A percentile compares a stretch with the other conserved stretches of the same genome.
phyloP scores from a whole-genome alignment of 2,888 invertebrate species.

The Acanthacorydalis orientalis region DNA sequence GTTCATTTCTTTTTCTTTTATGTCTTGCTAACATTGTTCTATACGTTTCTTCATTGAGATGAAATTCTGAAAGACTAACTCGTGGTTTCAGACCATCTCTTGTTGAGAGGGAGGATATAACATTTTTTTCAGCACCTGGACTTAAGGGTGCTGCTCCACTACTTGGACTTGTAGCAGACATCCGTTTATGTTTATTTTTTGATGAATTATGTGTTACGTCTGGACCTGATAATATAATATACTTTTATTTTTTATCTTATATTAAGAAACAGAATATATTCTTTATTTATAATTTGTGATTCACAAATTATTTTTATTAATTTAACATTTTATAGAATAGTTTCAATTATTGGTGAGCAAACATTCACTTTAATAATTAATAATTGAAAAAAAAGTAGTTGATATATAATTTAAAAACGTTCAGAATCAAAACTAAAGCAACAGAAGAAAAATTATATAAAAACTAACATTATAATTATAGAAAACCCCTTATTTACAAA shows the following conservation, averaged over 20 bases:
- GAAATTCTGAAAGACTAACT: slow-evolving; percentile 25
- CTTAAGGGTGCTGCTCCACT: not conserved
- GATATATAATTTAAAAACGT: too few species aligned
- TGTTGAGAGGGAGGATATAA: slow-evolving; percentile 28
- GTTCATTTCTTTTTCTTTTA: slow-evolving; percentile 49
- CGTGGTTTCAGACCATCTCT: not conserved
- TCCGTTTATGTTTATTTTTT: not conserved
- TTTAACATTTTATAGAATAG: too few species aligned
- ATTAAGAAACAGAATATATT: not conserved
- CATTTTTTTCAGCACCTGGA: slow-evolving; percentile 22
- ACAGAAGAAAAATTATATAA: too few species aligned
- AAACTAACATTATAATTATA: too few species aligned
- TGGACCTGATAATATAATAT: not conserved
- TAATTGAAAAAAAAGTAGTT: too few species aligned
- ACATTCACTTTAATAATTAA: too few species aligned
- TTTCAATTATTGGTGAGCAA: too few species aligned
- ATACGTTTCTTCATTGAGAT: slow-evolving; percentile 45
- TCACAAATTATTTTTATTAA: too few species aligned
- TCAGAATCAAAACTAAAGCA: too few species aligned
- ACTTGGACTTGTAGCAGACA: not conserved
- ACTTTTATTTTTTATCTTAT: not conserved
- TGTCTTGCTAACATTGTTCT: slow-evolving; percentile 53
- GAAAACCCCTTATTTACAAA: too few species aligned
- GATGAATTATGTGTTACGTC: not conserved
- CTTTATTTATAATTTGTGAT: too few species aligned